Evolutionary conservation across 2,888 invertebrate genomes (phyloP), one percentile per base, ranked within the genome.

Genomic region (Xanthorhoe spadicearia): DNA sequence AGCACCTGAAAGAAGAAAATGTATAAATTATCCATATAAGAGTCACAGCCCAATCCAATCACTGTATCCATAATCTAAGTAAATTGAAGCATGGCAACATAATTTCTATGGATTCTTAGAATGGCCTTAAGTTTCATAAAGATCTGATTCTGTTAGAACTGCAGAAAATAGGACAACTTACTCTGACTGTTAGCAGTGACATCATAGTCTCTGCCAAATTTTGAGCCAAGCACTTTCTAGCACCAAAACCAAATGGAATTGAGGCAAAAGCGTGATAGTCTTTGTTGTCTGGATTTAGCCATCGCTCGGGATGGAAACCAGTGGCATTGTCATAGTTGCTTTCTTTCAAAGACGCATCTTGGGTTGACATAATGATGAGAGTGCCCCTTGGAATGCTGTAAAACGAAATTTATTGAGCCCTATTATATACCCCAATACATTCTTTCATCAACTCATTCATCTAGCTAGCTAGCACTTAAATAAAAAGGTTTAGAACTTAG

Each of bases 191-290:
- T 17, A 95, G 79, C 48, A 95, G 72, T 53, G 94, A 91, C 71
- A 95, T 88, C 87, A 95, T 91, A 62, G 91, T 90, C 80, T 95
- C 94, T 0, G 95, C 95, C 61, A 95, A 86, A 70, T 93, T 94
- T 77, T 94, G 94, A 0, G 94, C 95, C 32, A 95, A 75, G 70
- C 95, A 95, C 61, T 95, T 94, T 66, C 95, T 93, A 0, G 94
- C 86, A 2, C 95, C 96, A 74, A 93, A 92, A 0, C 95, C 96
- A 77, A 95, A 96, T 0, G 95, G 95, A 70, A 95, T 90, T 0
- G 94, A 94, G 23, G 95, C 94, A 75, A 94, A 94, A 0, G 92
- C 83, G 62, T 94, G 94, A 65, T 89, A 87, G 13, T 93, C 86
- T 23, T 85, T 80, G 0, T 85, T 69, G 10, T 92, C 91, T 0